phyloP scores from a whole-genome alignment of 2,797 vertebrate species.

The Chiloscyllium punctatum region DNA sequence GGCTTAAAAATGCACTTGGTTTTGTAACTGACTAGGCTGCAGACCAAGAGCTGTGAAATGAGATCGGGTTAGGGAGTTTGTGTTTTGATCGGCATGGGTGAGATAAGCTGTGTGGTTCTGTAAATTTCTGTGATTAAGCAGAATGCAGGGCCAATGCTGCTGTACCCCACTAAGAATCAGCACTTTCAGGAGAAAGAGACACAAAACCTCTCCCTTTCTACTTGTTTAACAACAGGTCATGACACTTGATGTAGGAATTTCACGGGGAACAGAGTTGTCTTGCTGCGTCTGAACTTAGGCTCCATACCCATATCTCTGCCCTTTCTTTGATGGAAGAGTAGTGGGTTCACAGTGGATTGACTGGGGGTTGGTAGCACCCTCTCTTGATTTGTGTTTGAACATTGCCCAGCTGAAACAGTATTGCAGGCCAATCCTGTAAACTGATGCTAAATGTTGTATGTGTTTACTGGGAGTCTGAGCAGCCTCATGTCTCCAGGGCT shows the following conservation, averaged over 20 bases:
- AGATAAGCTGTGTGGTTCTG: not conserved
- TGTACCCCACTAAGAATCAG: not conserved
- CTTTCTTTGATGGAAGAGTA: not conserved
- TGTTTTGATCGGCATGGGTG: not conserved
- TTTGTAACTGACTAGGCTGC: not conserved
- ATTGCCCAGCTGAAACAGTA: not conserved
- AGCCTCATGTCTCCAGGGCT: slow-evolving; percentile 24
- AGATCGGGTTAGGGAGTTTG: not conserved
- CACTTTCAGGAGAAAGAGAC: not conserved
- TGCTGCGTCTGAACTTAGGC: not conserved
- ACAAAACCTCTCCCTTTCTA: not conserved
- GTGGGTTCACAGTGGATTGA: not conserved
- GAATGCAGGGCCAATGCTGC: not conserved
- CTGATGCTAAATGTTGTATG: slow-evolving; percentile 11
- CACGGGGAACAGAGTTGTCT: not conserved
- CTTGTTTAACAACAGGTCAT: not conserved
- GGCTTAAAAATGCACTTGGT: not conserved
- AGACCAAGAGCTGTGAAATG: not conserved
- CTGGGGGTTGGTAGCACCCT: not conserved
- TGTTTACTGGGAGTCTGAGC: slow-evolving; percentile 27
- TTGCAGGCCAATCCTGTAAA: slow-evolving; percentile 10
- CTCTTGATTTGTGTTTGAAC: not conserved
- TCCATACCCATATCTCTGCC: not conserved
- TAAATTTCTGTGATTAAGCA: not conserved
- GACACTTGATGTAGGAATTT: not conserved